phyloP scores from a whole-genome alignment of 92 coral and sea anemone species.

The Phenganax marumi region DNA sequence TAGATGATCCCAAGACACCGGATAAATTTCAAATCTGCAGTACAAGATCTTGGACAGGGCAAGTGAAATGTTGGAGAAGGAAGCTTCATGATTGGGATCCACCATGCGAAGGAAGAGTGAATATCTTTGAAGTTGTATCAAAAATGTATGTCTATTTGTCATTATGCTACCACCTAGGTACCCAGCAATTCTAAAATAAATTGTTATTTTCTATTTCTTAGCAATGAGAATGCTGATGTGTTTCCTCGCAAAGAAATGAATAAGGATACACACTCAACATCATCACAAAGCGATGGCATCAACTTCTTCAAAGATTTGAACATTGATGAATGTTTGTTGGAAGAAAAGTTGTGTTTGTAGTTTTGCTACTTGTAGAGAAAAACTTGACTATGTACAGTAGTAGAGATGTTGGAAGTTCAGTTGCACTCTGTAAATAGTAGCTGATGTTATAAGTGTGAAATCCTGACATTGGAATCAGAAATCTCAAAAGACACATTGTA shows the following conservation, averaged over 20 bases:
- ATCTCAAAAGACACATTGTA: too few species aligned
- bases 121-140: slow-evolving; percentile 66
- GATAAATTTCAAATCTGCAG: slow-evolving; percentile 94
- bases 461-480: too few species aligned
- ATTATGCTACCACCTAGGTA: too few species aligned
- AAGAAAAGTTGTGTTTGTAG: slow-evolving; percentile 72
- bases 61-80: slow-evolving; percentile 84
- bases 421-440: too few species aligned
- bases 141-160: slow-evolving; percentile 59
- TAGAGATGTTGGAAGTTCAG: too few species aligned
- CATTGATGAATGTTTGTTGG: slow-evolving; percentile 70
- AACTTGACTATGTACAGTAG: too few species aligned
- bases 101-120: slow-evolving; percentile 65
- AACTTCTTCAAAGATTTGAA: slow-evolving; percentile 70
- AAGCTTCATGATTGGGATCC: slow-evolving; percentile 84
- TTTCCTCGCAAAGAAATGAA: slow-evolving; percentile 46
- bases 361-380: background rate
- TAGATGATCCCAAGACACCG: slow-evolving; percentile 82
- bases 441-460: too few species aligned
- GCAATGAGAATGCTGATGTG: slow-evolving; percentile 1
- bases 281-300: slow-evolving; percentile 57
- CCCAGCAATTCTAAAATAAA: too few species aligned
- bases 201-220: too few species aligned
- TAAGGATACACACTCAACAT: slow-evolving; percentile 48
- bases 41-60: slow-evolving; percentile 97